Percentiles rank a stretch among this genome's conserved stretches.
Conservation (phyloP, 2,797 vertebrate genomes). For the Phalanger gymnotis region DNA sequence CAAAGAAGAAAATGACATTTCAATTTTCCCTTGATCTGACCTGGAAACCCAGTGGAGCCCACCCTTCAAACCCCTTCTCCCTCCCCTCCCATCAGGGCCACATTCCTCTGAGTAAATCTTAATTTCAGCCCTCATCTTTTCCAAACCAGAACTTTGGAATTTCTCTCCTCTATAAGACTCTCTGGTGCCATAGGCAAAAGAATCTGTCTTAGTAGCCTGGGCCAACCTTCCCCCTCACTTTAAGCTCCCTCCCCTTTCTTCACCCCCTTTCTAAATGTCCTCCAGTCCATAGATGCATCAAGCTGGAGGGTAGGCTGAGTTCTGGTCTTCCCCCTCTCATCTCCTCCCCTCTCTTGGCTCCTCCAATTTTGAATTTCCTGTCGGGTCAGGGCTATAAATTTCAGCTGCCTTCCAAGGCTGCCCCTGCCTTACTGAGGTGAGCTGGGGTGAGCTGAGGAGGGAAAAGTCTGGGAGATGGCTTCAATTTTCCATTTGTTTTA, state of each 20-base stretch:
- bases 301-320: background rate
- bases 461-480: background rate
- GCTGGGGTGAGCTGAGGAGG: background rate
- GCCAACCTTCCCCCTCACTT: background rate
- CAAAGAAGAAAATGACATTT: background rate
- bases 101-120: background rate
- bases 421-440: background rate
- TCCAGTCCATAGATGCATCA: background rate
- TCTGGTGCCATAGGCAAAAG: background rate
- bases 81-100: background rate
- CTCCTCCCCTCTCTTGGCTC: conserved; percentile 39
- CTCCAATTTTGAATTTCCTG: conserved; percentile 38
- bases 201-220: background rate
- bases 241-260: background rate
- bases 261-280: background rate
- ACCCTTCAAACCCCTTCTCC: background rate
- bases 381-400: background rate
- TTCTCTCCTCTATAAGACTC: background rate
- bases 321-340: background rate
- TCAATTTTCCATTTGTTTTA: conserved; percentile 37
- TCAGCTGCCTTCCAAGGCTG: background rate
- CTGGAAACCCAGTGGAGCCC: background rate
- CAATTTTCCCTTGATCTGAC: background rate
- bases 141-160: background rate
- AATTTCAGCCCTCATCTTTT: background rate